phyloP scores from a whole-genome alignment of 92 coral and sea anemone species.

The Epizoanthus ramosus region DNA sequence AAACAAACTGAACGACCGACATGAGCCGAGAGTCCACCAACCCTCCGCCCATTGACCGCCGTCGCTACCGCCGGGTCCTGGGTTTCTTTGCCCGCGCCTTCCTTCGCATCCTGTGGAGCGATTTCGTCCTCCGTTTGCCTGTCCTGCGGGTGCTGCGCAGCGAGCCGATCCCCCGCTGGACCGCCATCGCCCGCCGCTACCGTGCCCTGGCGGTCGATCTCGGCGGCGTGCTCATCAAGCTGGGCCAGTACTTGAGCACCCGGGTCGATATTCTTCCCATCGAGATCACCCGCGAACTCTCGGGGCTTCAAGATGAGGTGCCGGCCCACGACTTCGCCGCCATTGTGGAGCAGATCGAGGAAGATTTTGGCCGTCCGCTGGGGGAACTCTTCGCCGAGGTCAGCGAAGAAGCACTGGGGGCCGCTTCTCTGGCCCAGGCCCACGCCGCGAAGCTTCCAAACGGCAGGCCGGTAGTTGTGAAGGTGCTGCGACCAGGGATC shows the following conservation, averaged over 20 bases:
- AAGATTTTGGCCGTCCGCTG: neutral
- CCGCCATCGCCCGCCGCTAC: neutral
- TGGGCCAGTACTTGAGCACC: too few species aligned
- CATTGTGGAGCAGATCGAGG: neutral
- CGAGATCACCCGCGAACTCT: too few species aligned
- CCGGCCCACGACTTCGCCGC: neutral
- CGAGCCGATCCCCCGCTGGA: too few species aligned
- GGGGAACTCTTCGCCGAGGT: neutral
- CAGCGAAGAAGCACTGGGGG: neutral
- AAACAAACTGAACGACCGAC: too few species aligned
- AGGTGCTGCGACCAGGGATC: neutral
- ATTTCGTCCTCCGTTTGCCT: too few species aligned
- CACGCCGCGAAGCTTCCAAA: neutral
- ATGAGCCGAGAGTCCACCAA: neutral
- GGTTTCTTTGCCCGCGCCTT: neutral
- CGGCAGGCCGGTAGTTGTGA: neutral
- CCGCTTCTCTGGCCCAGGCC: neutral
- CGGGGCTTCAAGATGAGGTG: neutral
- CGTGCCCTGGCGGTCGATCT: neutral
- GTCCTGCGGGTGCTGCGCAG: too few species aligned
- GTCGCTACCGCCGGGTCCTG: too few species aligned
- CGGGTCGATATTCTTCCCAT: too few species aligned
- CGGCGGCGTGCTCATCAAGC: neutral
- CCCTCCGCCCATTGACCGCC: too few species aligned
- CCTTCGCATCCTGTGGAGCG: too few species aligned